A percentile compares a stretch with the other conserved stretches of the same genome.
phyloP scores from a whole-genome alignment of 2,797 vertebrate species.

The Leptodactylus fallax region DNA sequence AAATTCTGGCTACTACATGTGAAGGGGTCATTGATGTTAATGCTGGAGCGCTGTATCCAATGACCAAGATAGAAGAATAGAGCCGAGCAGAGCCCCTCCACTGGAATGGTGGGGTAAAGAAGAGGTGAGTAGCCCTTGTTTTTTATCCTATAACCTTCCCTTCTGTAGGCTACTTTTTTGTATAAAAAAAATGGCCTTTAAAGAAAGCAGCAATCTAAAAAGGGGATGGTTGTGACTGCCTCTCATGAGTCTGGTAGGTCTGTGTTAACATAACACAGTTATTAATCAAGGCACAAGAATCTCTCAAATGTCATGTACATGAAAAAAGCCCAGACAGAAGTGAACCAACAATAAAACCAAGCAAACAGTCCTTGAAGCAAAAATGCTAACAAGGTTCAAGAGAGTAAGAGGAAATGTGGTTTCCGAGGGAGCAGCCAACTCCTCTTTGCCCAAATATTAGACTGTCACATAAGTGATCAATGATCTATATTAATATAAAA shows the following conservation, averaged over 20 bases:
- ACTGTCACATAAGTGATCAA: not conserved
- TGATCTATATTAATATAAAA: constrained; percentile 28
- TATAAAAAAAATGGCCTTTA: too few relatives aligned
- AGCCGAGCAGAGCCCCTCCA: too few relatives aligned
- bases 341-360: constrained; percentile 66
- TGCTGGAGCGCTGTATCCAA: too few relatives aligned
- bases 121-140: too few relatives aligned
- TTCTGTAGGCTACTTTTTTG: too few relatives aligned
- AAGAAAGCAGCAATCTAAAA: not conserved
- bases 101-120: too few relatives aligned
- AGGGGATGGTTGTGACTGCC: not conserved
- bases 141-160: too few relatives aligned
- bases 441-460: constrained; percentile 42
- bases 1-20: too few relatives aligned
- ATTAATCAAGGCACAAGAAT: constrained; percentile 33
- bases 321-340: constrained; percentile 68
- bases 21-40: too few relatives aligned
- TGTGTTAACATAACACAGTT: constrained; percentile 11
- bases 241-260: not conserved
- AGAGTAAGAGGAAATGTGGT: constrained; percentile 54
- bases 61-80: too few relatives aligned
- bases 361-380: constrained; percentile 67
- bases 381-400: constrained; percentile 60
- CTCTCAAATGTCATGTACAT: constrained; percentile 66
- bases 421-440: not conserved